Evolutionary conservation across 2,797 vertebrate species (phyloP).

Genomic region (Macroramphosus scolopax): DNA sequence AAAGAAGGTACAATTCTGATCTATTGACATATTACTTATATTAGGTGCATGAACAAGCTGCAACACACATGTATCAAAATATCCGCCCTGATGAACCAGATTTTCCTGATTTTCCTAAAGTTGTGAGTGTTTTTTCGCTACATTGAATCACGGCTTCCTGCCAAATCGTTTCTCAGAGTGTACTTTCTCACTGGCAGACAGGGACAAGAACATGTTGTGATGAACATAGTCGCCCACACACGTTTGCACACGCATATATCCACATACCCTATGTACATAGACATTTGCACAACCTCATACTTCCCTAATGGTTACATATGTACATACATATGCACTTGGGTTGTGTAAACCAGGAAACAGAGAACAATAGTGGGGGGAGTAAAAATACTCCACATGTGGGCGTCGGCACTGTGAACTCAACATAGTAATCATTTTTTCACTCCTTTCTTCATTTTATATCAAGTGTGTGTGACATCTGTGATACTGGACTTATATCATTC

Average conservation of each 20-base stretch:
- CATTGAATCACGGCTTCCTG: constrained; percentile 14
- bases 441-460: too few species aligned
- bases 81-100: too few species aligned
- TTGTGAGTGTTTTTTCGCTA: too few species aligned
- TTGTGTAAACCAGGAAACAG: constrained; percentile 38
- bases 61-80: too few species aligned
- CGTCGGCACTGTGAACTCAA: neutral
- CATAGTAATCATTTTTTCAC: neutral
- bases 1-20: too few species aligned
- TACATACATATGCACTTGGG: constrained; percentile 4
- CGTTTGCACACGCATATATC: constrained; percentile 13
- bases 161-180: constrained; percentile 11
- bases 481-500: too few species aligned
- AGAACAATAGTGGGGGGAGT: constrained; percentile 39
- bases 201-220: constrained; percentile 38
- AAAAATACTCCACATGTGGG: neutral
- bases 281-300: constrained; percentile 3
- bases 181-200: constrained; percentile 50
- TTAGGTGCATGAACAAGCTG: too few species aligned
- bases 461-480: neutral
- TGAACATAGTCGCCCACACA: constrained; percentile 37
- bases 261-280: neutral
- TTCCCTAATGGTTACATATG: constrained; percentile 9
- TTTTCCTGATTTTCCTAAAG: too few species aligned
- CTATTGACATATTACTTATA: neutral